Evolutionary conservation across 2,888 invertebrate species (phyloP).

Genomic region (Nomada goodeniana): DNA sequence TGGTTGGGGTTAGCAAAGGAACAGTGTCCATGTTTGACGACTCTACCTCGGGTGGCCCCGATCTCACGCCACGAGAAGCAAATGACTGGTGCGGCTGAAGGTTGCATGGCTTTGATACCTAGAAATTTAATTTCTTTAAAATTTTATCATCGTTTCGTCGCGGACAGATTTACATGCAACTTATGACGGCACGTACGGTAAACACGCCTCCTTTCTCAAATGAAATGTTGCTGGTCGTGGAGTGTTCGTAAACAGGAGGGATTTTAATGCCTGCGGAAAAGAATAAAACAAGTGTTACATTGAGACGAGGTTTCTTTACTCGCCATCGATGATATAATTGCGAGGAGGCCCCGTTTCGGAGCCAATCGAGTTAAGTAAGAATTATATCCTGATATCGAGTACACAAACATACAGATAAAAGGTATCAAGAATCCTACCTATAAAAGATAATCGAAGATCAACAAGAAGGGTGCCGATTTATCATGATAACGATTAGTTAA

Average conservation of each 20-base stretch:
- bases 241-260: constrained; percentile 82
- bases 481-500: constrained; percentile 47
- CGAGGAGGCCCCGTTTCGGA: too few relatives aligned
- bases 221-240: constrained; percentile 84
- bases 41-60: constrained; percentile 69
- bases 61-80: constrained; percentile 84
- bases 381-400: constrained; percentile 18
- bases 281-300: neutral
- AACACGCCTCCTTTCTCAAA: constrained; percentile 80
- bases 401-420: constrained; percentile 42
- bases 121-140: constrained; percentile 40
- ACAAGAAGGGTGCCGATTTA: constrained; percentile 51
- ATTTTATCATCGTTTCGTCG: neutral
- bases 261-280: constrained; percentile 78
- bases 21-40: constrained; percentile 72
- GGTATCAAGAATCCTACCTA: constrained; percentile 21
- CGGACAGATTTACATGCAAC: neutral
- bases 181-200: constrained; percentile 74
- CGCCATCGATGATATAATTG: too few relatives aligned
- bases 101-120: constrained; percentile 80
- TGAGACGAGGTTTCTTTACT: neutral
- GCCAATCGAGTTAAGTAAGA: neutral
- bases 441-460: constrained; percentile 20
- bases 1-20: constrained; percentile 75
- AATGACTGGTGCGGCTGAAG: constrained; percentile 75